Percentiles rank a stretch among this genome's conserved stretches.
These are phyloP conservation scores for Anser cygnoides DNA, from an alignment of 2,113 vertebrate genomes.

Conservation along the genomic window DNA sequence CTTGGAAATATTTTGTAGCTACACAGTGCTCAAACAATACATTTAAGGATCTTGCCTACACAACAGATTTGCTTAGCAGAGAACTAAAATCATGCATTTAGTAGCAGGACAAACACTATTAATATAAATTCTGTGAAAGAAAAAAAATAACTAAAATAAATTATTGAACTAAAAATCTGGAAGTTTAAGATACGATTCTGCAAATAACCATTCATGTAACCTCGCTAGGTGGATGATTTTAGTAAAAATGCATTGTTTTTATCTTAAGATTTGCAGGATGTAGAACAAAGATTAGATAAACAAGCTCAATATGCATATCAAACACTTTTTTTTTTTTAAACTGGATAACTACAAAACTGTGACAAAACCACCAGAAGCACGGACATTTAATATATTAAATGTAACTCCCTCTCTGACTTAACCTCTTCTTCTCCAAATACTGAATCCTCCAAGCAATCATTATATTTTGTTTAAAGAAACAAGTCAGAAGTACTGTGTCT, in stretches of 20 bases:
- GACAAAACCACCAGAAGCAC: slow-evolving; percentile 13
- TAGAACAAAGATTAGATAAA: slow-evolving; percentile 34
- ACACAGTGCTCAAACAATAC: rapidly evolving
- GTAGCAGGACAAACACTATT: background rate
- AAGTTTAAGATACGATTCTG: background rate
- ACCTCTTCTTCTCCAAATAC: background rate
- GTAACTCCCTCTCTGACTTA: background rate
- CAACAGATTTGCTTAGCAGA: background rate
- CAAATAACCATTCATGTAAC: background rate
- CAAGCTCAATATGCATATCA: background rate
- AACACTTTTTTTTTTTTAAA: background rate
- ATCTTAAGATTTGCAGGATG: background rate
- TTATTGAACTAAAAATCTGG: background rate
- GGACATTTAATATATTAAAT: background rate
- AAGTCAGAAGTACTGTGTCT: background rate
- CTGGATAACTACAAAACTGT: background rate
- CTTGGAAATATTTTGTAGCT: background rate
- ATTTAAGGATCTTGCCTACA: background rate
- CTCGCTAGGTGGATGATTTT: background rate
- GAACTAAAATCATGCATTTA: background rate
- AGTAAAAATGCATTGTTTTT: background rate
- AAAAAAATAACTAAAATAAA: background rate
- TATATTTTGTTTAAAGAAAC: background rate
- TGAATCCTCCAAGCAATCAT: background rate
- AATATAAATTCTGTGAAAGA: background rate